Evolutionary conservation across 2,888 invertebrate species (phyloP), one percentile per base, ranked within the genome.

Genomic region (Psococerastis gibbosa): DNA sequence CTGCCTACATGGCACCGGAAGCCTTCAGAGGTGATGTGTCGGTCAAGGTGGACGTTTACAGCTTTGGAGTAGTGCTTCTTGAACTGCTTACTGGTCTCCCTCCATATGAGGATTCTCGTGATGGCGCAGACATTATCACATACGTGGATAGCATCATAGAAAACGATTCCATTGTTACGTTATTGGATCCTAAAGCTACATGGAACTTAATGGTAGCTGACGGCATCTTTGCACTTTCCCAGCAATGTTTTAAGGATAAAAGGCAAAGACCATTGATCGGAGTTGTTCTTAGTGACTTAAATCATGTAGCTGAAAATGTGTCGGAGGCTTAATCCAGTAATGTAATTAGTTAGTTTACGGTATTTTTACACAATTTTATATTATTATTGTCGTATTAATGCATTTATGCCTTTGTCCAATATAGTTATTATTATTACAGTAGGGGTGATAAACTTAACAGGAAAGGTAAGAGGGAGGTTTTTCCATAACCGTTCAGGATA

Each of bases 1-100:
- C 67, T 3, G 77, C 77, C 0, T 83, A 83, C 57, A 78, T 81
- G 75, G 71, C 82, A n/a, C 76, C 75, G 1, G 82, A 84, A 62
- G 73, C 75, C 22, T 70, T 71, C 51, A 56, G 60, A 51, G 68
- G 67, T 31, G 75, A 73, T 46, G 65, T 78, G 38, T 78, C 81
- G n/a, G 69, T 74, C 16, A 78, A 80, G 62, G 67, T 75, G 50
- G 84, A 84, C 56, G 70, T 78, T 2, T 83, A 73, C 57, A 79
- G 81, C 55, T 81, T 71, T 64, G 84, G 83, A 2, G 75, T 83
- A 48, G 82, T 68, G 1, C 55, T 82, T 15, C 57, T 80, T 33
- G 82, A 84, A 59, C 55, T 81, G 15, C 57, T 81, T 32, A 81
- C 81, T 22, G 78, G 80, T 3, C 60, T 77, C 41, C 66, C 71